Evolutionary conservation across 2,888 invertebrate genomes (phyloP).

Genomic region (Drosophila melanocephala): DNA sequence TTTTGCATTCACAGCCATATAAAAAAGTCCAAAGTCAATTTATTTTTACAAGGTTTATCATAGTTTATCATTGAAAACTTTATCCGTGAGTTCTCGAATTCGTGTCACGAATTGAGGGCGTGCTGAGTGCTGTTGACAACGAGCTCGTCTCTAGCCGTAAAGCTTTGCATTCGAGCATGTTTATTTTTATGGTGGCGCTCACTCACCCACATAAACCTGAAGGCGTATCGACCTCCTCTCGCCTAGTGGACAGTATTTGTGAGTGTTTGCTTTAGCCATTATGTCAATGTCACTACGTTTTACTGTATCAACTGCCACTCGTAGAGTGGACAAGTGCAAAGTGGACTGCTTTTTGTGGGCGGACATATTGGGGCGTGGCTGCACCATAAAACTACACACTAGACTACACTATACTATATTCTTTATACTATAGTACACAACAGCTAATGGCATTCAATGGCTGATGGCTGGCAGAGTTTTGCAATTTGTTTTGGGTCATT

Average conservation of each 20-base stretch:
- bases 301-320: slow-evolving; percentile 56
- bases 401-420: slow-evolving; percentile 10
- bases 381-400: background rate
- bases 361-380: slow-evolving; percentile 12
- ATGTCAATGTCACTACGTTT: slow-evolving; percentile 62
- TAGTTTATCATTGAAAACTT: background rate
- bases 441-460: slow-evolving; percentile 65
- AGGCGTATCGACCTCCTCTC: slow-evolving; percentile 1
- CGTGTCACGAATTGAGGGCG: slow-evolving; percentile 23
- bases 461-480: slow-evolving; percentile 58
- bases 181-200: slow-evolving; percentile 46
- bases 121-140: background rate
- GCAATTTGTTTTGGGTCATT: slow-evolving; percentile 70
- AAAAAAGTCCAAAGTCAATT: background rate
- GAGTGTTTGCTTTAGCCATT: slow-evolving; percentile 63
- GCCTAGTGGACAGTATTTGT: slow-evolving; percentile 12
- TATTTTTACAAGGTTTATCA: background rate
- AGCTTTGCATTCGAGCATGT: slow-evolving; percentile 47
- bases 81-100: background rate
- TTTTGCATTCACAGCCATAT: background rate
- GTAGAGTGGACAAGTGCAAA: slow-evolving; percentile 29
- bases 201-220: slow-evolving; percentile 32
- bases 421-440: slow-evolving; percentile 9
- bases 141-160: slow-evolving; percentile 22
- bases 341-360: background rate